Evolutionary conservation across 2,797 vertebrate genomes (phyloP).

Genomic region (Anguilla megastoma): DNA sequence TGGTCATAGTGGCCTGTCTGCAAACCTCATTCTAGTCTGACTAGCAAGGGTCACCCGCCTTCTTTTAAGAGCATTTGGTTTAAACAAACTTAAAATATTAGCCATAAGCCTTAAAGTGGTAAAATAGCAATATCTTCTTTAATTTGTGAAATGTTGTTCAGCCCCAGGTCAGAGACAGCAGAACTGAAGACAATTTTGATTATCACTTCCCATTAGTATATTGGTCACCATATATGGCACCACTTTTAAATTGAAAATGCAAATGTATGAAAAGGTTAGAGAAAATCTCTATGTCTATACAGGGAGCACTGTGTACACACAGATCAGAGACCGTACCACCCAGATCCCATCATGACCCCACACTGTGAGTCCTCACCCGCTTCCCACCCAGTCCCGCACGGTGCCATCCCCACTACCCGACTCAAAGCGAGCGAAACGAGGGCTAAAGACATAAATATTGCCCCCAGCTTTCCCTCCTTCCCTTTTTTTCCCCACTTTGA

Average conservation of each 20-base stretch:
- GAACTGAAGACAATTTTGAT: slow-evolving; percentile 12
- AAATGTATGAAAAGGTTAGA: background rate
- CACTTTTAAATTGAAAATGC: background rate
- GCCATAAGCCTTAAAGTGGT: background rate
- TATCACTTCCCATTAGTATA: background rate
- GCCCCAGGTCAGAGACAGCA: background rate
- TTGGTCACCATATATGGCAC: background rate
- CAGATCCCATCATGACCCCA: background rate
- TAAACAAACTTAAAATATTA: background rate
- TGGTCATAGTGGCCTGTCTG: background rate
- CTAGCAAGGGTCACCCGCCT: background rate
- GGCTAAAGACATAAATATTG: slow-evolving; percentile 63
- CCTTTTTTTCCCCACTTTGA: slow-evolving; percentile 62
- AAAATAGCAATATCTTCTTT: background rate
- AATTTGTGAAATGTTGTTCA: background rate
- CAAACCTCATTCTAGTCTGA: background rate
- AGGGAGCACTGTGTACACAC: background rate
- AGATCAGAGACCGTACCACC: background rate
- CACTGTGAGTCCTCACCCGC: slow-evolving; percentile 30
- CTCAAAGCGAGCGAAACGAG: slow-evolving; percentile 64
- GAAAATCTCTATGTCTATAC: background rate
- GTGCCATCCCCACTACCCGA: slow-evolving; percentile 67
- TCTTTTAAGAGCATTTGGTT: background rate
- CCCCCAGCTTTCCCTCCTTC: slow-evolving; percentile 61
- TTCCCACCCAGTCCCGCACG: slow-evolving; percentile 58